phyloP scores from a whole-genome alignment of 2,113 vertebrate genomes.

The Sitta europaea region DNA sequence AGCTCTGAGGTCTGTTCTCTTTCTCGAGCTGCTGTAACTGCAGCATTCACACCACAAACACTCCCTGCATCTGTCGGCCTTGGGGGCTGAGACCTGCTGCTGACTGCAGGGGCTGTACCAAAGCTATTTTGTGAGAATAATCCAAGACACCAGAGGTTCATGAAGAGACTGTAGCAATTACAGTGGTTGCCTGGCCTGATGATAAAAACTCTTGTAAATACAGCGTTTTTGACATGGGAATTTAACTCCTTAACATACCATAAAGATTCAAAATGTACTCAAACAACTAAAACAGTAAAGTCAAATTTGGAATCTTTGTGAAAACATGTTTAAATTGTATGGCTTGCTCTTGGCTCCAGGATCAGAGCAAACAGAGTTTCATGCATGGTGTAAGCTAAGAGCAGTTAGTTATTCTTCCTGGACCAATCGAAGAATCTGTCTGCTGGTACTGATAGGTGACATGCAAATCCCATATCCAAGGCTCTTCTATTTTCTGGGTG shows the following conservation, averaged over 20 bases:
- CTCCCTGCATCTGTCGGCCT: neutral
- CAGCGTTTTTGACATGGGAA: neutral
- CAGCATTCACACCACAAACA: neutral
- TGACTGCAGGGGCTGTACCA: neutral
- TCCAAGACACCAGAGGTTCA: neutral
- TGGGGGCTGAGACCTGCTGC: neutral
- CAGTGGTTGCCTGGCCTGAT: accelerated
- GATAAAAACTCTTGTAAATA: neutral
- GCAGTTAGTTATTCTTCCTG: neutral
- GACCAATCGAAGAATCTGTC: neutral
- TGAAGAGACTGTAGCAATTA: neutral
- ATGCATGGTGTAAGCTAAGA: neutral
- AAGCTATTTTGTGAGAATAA: neutral
- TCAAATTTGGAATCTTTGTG: neutral
- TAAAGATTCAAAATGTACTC: neutral
- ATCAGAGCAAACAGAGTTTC: neutral
- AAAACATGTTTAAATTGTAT: neutral
- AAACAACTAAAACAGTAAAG: neutral
- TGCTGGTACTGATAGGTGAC: neutral
- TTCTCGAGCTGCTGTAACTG: neutral
- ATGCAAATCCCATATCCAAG: neutral
- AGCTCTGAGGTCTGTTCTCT: neutral
- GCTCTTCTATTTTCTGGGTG: neutral
- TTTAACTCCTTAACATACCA: neutral
- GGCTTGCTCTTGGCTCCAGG: neutral